Conservation (phyloP, 2,888 invertebrate species). For the Agrochola macilenta region DNA sequence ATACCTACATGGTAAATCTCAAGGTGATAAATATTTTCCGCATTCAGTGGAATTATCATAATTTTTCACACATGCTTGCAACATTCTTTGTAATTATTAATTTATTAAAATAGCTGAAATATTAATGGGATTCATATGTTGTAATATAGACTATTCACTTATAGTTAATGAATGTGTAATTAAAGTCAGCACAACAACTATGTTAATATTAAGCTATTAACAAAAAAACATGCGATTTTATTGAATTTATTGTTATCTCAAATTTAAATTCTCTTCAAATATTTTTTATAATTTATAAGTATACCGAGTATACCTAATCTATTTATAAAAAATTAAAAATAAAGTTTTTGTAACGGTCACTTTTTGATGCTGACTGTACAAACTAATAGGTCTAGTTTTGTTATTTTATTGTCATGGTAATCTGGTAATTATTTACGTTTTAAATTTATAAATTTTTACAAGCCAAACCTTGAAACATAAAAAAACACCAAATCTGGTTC, state of each 20-base stretch:
- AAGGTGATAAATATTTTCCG: slow-evolving; percentile 53
- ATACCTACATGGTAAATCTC: slow-evolving; percentile 38
- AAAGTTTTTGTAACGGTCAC: neutral
- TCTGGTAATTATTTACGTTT: neutral
- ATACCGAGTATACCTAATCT: neutral
- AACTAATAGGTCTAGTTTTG: slow-evolving; percentile 7
- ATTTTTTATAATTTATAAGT: neutral
- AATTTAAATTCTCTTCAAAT: neutral
- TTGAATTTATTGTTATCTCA: neutral
- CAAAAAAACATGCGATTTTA: neutral
- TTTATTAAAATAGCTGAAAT: slow-evolving; percentile 32
- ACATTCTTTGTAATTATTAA: slow-evolving; percentile 42
- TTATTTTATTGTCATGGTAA: slow-evolving; percentile 4
- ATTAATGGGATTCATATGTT: slow-evolving; percentile 23
- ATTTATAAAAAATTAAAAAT: no score
- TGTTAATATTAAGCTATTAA: neutral
- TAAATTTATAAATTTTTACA: neutral
- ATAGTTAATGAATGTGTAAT: neutral
- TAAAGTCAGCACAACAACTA: neutral
- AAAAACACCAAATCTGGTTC: slow-evolving; percentile 3
- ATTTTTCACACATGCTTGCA: slow-evolving; percentile 47
- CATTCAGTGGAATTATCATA: slow-evolving; percentile 40
- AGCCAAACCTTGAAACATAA: neutral
- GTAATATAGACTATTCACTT: neutral
- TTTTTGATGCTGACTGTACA: neutral